phyloP scores from a whole-genome alignment of 2,113 vertebrate species.

The Zonotrichia leucophrys region DNA sequence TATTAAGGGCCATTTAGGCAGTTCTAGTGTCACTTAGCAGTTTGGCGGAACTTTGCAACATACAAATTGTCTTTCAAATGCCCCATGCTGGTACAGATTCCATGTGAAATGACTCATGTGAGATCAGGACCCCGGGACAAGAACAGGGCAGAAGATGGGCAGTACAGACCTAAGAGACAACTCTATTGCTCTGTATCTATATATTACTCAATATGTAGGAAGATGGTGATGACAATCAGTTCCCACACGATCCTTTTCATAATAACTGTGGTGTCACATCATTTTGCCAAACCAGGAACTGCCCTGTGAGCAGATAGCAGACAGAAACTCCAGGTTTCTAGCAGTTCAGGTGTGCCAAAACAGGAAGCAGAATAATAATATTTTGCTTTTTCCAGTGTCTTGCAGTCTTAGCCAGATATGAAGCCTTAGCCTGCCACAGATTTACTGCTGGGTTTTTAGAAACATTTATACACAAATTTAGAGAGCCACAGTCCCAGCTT shows the following conservation, averaged over 20 bases:
- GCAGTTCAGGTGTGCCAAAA: not conserved
- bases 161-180: not conserved
- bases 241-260: not conserved
- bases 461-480: not conserved
- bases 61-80: not conserved
- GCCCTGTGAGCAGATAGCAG: not conserved
- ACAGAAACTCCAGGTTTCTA: not conserved
- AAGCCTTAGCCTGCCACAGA: not conserved
- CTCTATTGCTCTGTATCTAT: not conserved
- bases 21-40: not conserved
- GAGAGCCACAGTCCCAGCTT: not conserved
- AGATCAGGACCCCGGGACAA: not conserved
- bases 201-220: fast-evolving
- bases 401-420: not conserved
- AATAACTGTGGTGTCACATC: not conserved
- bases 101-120: not conserved
- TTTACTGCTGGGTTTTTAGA: not conserved
- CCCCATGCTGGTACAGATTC: not conserved
- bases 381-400: not conserved
- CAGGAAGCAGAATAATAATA: not conserved
- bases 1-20: not conserved
- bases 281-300: not conserved
- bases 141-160: not conserved
- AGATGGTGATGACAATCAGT: not conserved
- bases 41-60: fast-evolving